phyloP scores from a whole-genome alignment of 2,113 vertebrate species.

The Laticauda laticaudata region DNA sequence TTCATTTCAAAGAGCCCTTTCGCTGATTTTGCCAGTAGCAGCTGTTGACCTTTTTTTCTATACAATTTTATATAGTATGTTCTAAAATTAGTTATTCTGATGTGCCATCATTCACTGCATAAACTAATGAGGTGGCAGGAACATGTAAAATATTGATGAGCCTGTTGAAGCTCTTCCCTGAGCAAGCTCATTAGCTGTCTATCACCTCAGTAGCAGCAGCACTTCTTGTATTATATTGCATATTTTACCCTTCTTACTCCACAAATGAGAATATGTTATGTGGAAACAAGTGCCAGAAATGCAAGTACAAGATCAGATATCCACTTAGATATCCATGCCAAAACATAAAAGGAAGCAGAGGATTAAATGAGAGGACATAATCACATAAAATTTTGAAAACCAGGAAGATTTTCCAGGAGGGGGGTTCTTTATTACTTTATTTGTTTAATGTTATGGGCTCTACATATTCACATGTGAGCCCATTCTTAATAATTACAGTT shows the following conservation, averaged over 20 bases:
- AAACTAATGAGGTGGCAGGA: background rate
- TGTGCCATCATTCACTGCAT: background rate
- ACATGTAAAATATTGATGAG: background rate
- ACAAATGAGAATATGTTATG: background rate
- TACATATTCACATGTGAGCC: background rate
- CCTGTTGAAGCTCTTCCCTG: background rate
- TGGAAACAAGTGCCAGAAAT: background rate
- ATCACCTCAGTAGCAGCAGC: background rate
- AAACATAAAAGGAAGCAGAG: background rate
- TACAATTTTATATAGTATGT: background rate
- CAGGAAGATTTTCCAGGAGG: background rate
- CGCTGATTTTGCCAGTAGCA: background rate
- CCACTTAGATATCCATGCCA: background rate
- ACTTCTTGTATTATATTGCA: background rate
- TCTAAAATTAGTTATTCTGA: background rate
- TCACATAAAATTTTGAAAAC: background rate
- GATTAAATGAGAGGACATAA: background rate
- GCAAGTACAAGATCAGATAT: background rate
- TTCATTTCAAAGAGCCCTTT: background rate
- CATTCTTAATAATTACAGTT: background rate
- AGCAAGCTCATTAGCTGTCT: background rate
- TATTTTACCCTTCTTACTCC: background rate
- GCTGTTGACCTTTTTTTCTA: background rate
- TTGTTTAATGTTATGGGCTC: background rate
- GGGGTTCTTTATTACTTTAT: background rate